phyloP scores from a whole-genome alignment of 2,113 vertebrate species.

The Calidris pugnax region DNA sequence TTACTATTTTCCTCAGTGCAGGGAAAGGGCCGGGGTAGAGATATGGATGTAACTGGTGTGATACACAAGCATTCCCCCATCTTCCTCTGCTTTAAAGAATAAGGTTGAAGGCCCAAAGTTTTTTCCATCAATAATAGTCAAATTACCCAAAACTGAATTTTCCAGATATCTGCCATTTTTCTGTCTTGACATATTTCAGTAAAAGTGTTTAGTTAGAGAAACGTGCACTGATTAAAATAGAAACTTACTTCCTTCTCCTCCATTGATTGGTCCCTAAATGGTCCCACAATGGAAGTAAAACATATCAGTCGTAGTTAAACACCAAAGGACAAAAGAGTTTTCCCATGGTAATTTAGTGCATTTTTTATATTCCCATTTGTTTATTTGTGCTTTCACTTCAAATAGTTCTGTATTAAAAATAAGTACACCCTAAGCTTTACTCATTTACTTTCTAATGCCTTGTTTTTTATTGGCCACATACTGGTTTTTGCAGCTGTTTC shows the following conservation, averaged over 20 bases:
- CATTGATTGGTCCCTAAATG: neutral
- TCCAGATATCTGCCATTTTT: neutral
- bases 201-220: neutral
- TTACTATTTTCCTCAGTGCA: neutral
- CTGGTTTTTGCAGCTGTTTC: neutral
- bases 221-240: neutral
- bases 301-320: neutral
- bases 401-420: neutral
- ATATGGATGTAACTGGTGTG: neutral
- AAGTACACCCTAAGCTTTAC: neutral
- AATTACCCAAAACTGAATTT: neutral
- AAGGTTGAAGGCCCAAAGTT: neutral
- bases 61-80: neutral
- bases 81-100: neutral
- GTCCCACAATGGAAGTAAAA: neutral
- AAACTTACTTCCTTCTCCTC: neutral
- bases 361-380: slow-evolving; percentile 11
- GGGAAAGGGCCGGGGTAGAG: neutral
- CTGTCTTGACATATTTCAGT: neutral
- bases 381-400: neutral
- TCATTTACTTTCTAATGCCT: neutral
- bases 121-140: neutral
- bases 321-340: neutral
- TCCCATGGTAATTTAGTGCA: neutral
- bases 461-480: neutral